phyloP scores from a whole-genome alignment of 2,797 vertebrate genomes.

The Cyclura pinguis region DNA sequence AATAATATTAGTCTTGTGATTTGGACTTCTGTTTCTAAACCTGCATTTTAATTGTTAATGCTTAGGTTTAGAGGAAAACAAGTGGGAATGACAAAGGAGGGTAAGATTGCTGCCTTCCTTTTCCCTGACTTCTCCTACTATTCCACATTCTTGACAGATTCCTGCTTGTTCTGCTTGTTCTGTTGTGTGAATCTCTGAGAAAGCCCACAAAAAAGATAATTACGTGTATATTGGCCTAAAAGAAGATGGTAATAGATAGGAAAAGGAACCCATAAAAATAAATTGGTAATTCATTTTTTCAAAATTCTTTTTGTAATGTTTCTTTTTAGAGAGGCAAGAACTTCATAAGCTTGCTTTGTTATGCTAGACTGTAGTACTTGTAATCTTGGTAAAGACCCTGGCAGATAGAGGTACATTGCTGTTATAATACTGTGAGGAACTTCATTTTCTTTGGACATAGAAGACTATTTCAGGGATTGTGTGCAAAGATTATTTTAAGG shows the following conservation, averaged over 20 bases:
- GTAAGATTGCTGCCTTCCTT: not conserved
- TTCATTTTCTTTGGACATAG: not conserved
- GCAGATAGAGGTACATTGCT: constrained; percentile 10
- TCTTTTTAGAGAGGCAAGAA: not conserved
- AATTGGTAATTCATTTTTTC: constrained; percentile 14
- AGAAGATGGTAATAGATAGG: constrained; percentile 14
- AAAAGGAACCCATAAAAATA: constrained; percentile 17
- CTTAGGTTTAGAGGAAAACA: not conserved
- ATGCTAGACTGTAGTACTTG: constrained; percentile 4
- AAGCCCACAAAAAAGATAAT: not conserved
- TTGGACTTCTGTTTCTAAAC: not conserved
- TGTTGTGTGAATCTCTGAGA: not conserved
- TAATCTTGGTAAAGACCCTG: not conserved
- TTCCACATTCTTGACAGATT: not conserved
- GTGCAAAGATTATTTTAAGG: constrained; percentile 9
- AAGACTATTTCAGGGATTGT: constrained; percentile 9
- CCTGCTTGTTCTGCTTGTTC: no score
- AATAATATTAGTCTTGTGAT: not conserved
- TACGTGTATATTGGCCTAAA: not conserved
- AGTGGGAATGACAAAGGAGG: not conserved
- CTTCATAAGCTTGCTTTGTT: constrained; percentile 3
- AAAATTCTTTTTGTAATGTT: constrained; percentile 7
- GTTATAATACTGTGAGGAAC: not conserved
- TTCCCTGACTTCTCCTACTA: not conserved
- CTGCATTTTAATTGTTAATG: no score